These are phyloP conservation scores for Latrodectus elegans DNA, from an alignment of 2,888 invertebrate genomes.

Conservation along the genomic window DNA sequence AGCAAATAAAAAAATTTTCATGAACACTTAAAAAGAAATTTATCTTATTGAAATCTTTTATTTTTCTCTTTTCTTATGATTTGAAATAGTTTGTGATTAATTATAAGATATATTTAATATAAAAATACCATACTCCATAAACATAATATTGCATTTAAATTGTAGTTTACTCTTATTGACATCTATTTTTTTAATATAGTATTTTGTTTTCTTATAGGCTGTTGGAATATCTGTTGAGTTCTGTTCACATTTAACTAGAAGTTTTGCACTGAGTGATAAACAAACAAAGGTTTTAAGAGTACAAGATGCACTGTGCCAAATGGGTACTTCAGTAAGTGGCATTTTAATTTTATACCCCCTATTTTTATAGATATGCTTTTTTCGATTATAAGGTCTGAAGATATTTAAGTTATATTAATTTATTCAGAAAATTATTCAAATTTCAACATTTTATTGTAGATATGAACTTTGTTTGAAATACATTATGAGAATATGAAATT, in stretches of 20 bases:
- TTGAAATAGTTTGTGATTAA: too few species aligned
- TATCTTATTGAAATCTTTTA: too few species aligned
- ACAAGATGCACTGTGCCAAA: constrained; percentile 87
- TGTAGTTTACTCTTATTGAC: too few species aligned
- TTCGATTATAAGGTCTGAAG: background rate
- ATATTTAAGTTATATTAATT: background rate
- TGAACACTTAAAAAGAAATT: too few species aligned
- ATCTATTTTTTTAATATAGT: background rate
- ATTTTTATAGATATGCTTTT: background rate
- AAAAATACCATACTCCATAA: too few species aligned
- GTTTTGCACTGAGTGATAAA: constrained; percentile 87
- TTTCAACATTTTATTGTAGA: background rate
- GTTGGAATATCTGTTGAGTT: constrained; percentile 99
- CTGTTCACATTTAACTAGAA: constrained; percentile 96
- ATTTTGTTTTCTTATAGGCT: constrained; percentile 79
- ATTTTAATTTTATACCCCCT: background rate
- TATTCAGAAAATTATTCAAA: background rate
- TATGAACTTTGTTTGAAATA: background rate
- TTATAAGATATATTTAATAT: too few species aligned
- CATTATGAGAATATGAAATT: background rate
- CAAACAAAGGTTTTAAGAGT: constrained; percentile 85
- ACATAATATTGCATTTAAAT: too few species aligned
- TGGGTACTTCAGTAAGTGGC: constrained; percentile 92
- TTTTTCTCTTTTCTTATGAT: too few species aligned
- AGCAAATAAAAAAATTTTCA: too few species aligned